A percentile compares a stretch with the other conserved stretches of the same genome.
Conservation (phyloP, 2,113 vertebrate genomes). For the Salvelinus alpinus region DNA sequence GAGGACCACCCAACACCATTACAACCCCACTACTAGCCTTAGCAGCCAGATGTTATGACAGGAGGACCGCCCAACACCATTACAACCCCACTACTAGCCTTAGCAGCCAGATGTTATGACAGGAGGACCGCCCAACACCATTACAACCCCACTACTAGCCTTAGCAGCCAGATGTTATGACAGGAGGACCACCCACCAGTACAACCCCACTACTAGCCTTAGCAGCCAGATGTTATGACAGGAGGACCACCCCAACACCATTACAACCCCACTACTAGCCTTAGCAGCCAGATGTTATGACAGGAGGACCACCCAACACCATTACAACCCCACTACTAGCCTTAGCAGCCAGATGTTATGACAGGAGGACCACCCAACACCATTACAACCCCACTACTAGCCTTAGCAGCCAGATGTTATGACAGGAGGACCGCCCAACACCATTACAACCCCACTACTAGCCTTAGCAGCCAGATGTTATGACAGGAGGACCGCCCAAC, state of each 20-base stretch:
- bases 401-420: too few relatives aligned
- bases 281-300: neutral
- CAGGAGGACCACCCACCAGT: conserved; percentile 59
- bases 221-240: conserved; percentile 44
- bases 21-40: conserved; percentile 66
- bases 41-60: conserved; percentile 61
- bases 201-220: conserved; percentile 52
- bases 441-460: too few relatives aligned
- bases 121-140: neutral
- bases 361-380: too few relatives aligned
- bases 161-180: conserved; percentile 40
- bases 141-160: conserved; percentile 60
- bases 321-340: too few relatives aligned
- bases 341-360: too few relatives aligned
- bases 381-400: too few relatives aligned
- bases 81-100: conserved; percentile 56
- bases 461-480: too few relatives aligned
- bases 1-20: conserved; percentile 22
- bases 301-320: too few relatives aligned
- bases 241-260: conserved; percentile 15
- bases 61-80: conserved; percentile 54
- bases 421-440: too few relatives aligned
- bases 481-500: too few relatives aligned
- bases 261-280: conserved; percentile 55
- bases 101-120: conserved; percentile 45